phyloP scores from a whole-genome alignment of 2,113 vertebrate genomes.

The Sylvicapra grimmia region DNA sequence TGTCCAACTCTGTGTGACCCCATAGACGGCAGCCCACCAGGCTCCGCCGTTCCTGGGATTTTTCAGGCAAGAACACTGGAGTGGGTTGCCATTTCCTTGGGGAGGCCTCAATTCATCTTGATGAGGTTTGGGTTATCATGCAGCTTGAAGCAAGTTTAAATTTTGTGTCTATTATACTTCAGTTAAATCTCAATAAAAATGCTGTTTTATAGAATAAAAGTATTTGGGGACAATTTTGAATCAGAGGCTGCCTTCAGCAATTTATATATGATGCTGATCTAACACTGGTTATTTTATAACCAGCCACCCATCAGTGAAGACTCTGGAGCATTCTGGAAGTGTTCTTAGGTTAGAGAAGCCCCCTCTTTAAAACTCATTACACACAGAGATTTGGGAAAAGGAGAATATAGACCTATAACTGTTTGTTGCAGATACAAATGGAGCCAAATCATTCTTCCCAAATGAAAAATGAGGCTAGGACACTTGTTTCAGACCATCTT shows the following conservation, averaged over 20 bases:
- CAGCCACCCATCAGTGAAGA: neutral
- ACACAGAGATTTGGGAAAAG: neutral
- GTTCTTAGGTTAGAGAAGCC: neutral
- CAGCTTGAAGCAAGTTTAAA: neutral
- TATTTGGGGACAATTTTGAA: neutral
- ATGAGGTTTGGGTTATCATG: neutral
- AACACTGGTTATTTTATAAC: neutral
- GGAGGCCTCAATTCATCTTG: neutral
- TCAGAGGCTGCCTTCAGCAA: neutral
- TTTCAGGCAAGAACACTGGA: no score
- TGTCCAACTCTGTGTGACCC: no score
- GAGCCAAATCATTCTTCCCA: neutral
- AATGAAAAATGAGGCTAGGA: neutral
- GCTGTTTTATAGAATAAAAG: neutral
- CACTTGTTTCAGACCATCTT: neutral
- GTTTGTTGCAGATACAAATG: neutral
- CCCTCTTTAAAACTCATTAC: neutral
- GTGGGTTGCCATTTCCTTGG: no score
- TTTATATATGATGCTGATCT: neutral
- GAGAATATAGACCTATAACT: neutral
- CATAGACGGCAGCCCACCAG: no score
- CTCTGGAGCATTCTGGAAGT: neutral
- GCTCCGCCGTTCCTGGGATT: no score
- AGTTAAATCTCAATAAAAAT: neutral
- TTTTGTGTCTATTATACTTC: neutral